These are phyloP conservation scores for Aplysina aerophoba DNA, from an alignment of 37 sponge, comb jelly and placozoan genomes.

Conservation along the genomic window DNA sequence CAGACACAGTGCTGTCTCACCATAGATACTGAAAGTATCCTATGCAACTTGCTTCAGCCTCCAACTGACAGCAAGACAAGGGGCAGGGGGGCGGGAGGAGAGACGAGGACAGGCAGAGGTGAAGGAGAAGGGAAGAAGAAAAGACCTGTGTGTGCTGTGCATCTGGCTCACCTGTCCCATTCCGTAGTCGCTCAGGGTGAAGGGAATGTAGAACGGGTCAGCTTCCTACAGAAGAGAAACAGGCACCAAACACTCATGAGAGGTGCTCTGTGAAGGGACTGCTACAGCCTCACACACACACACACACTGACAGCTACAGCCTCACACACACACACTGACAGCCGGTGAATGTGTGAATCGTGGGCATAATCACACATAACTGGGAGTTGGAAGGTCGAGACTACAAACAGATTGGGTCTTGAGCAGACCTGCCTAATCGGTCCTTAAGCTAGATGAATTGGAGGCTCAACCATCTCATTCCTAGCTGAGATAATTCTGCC, in stretches of 20 bases:
- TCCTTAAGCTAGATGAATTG: too few relatives aligned
- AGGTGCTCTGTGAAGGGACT: not conserved
- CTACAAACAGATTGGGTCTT: too few relatives aligned
- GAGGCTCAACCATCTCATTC: too few relatives aligned
- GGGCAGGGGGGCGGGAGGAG: not conserved
- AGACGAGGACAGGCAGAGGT: not conserved
- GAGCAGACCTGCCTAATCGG: too few relatives aligned
- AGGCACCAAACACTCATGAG: not conserved
- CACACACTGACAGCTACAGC: conserved; percentile 32
- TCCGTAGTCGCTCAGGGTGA: conserved; percentile 25
- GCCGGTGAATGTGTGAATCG: too few relatives aligned
- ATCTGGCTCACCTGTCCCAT: conserved; percentile 7
- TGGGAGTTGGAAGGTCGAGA: too few relatives aligned
- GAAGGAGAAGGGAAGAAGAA: not conserved
- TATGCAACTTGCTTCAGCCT: conserved; percentile 24
- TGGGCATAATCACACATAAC: too few relatives aligned
- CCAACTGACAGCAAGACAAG: not conserved
- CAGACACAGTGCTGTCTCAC: not conserved
- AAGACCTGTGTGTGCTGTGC: conserved; percentile 7
- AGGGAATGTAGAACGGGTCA: conserved; percentile 30
- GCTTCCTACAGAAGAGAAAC: not conserved
- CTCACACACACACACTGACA: too few relatives aligned
- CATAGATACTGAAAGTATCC: conserved; percentile 16
- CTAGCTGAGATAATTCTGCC: too few relatives aligned
- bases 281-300: not conserved